phyloP scores from a whole-genome alignment of 2,888 invertebrate species.

The Minunthozetes semirufus region DNA sequence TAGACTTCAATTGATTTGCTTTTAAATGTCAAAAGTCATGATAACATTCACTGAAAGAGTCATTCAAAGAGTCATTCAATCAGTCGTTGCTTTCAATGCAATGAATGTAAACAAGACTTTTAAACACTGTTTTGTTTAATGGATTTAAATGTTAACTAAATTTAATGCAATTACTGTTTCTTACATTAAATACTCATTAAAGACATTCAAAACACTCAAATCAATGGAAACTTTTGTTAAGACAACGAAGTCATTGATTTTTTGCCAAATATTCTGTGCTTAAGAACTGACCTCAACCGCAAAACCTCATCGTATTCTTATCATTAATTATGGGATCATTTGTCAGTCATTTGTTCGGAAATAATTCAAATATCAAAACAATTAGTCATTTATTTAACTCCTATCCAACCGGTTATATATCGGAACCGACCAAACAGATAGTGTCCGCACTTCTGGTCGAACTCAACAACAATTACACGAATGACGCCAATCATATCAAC shows the following conservation, averaged over 20 bases:
- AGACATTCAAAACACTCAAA: not conserved
- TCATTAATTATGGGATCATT: not conserved
- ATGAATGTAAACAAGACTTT: not conserved
- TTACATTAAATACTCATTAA: not conserved
- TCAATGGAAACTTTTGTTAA: not conserved
- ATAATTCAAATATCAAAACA: not conserved
- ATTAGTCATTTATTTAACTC: constrained; percentile 24
- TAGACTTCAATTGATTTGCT: not conserved
- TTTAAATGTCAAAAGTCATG: constrained; percentile 25
- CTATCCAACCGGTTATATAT: constrained; percentile 34
- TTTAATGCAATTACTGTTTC: not conserved
- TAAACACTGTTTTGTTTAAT: not conserved
- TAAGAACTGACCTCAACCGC: not conserved
- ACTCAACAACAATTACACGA: constrained; percentile 33
- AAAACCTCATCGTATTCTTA: too few relatives aligned
- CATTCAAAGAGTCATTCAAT: not conserved
- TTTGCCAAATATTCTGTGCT: not conserved
- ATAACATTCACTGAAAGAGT: not conserved
- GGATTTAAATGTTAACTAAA: not conserved
- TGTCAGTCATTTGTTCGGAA: constrained; percentile 8
- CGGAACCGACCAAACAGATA: constrained; percentile 38
- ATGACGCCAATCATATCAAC: constrained; percentile 23
- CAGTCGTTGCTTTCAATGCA: not conserved
- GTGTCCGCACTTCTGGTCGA: constrained; percentile 41
- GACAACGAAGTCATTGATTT: not conserved